Percentiles rank a stretch among this genome's conserved stretches.
These are phyloP conservation scores for Drosophila nebulosa DNA, from an alignment of 1,140 invertebrate genomes.

Conservation along the genomic window DNA sequence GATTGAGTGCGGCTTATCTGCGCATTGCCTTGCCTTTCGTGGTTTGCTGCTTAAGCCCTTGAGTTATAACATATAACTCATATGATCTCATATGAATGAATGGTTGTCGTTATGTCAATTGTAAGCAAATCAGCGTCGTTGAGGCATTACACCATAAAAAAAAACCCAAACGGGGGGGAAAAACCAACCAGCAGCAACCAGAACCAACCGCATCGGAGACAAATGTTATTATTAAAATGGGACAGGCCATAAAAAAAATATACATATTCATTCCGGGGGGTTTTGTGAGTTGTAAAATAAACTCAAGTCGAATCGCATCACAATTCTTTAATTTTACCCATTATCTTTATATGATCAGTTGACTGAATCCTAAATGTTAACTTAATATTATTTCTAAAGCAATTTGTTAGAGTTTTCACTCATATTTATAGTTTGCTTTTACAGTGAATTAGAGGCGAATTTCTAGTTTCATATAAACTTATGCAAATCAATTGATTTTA, in stretches of 20 bases:
- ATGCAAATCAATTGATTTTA: too few species aligned
- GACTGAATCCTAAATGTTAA: too few species aligned
- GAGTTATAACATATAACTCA: conserved; percentile 70
- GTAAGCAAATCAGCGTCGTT: conserved; percentile 76
- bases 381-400: too few species aligned
- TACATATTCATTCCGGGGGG: conserved; percentile 9
- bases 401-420: too few species aligned
- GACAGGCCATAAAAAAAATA: conserved; percentile 42
- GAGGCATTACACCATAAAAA: conserved; percentile 46
- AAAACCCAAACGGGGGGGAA: too few species aligned
- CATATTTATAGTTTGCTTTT: too few species aligned
- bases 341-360: too few species aligned
- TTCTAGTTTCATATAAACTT: too few species aligned
- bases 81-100: conserved; percentile 36
- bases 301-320: background rate
- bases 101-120: conserved; percentile 67
- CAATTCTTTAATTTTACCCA: too few species aligned
- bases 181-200: conserved; percentile 31
- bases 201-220: conserved; percentile 59
- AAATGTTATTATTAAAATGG: conserved; percentile 77
- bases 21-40: conserved; percentile 22
- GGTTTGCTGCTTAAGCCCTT: conserved; percentile 8
- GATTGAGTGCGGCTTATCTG: conserved; percentile 75
- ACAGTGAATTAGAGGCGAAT: too few species aligned
- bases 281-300: conserved; percentile 26